phyloP scores from a whole-genome alignment of 2,113 vertebrate genomes.

The Phaetusa simplex region DNA sequence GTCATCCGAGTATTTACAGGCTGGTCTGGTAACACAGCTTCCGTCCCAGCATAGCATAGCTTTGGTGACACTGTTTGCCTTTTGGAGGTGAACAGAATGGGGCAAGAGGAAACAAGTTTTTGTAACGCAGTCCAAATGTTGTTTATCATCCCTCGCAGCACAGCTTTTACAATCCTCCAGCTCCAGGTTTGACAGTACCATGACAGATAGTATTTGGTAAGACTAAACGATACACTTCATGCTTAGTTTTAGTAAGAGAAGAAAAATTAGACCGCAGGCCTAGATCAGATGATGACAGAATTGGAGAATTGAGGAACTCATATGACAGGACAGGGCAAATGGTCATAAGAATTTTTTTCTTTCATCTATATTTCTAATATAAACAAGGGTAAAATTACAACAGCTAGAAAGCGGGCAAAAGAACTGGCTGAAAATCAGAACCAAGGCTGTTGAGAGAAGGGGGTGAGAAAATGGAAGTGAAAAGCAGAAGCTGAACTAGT shows the following conservation, averaged over 20 bases:
- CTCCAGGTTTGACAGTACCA: neutral
- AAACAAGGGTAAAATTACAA: neutral
- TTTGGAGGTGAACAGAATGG: neutral
- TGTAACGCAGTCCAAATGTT: rapidly evolving
- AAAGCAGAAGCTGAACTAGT: conserved; percentile 44
- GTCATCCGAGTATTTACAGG: neutral
- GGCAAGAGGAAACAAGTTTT: neutral
- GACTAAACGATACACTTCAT: neutral
- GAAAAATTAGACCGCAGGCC: neutral
- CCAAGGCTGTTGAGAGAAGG: neutral
- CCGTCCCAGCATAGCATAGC: rapidly evolving
- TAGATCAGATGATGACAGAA: neutral
- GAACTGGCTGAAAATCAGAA: neutral
- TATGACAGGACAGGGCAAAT: neutral
- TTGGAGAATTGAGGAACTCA: neutral
- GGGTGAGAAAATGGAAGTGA: conserved; percentile 22
- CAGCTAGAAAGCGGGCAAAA: neutral
- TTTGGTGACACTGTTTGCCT: neutral
- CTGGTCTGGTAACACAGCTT: neutral
- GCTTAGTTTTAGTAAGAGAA: neutral
- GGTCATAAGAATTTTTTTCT: neutral
- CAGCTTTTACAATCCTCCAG: neutral
- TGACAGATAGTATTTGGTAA: neutral
- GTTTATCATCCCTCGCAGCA: neutral
- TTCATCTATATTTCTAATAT: neutral